phyloP scores from a whole-genome alignment of 2,797 vertebrate species.

The Amphiprion clarkii region DNA sequence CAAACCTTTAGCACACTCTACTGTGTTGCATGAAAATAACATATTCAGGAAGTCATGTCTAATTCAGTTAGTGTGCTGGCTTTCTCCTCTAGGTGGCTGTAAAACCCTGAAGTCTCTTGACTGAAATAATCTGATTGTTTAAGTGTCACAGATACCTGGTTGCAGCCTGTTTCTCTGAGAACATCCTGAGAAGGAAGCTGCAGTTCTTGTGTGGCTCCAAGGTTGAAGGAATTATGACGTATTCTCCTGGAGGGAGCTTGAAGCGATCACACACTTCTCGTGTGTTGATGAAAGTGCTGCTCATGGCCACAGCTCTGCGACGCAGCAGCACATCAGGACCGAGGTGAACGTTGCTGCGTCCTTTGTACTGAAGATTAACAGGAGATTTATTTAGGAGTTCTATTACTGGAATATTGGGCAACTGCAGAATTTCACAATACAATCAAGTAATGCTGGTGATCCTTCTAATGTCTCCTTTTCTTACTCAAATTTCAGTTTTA shows the following conservation, averaged over 20 bases:
- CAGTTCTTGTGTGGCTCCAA: constrained; percentile 80
- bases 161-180: constrained; percentile 81
- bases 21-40: not conserved
- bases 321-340: constrained; percentile 81
- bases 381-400: not conserved
- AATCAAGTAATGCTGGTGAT: not conserved
- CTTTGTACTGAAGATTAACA: constrained; percentile 75
- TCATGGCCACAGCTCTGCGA: constrained; percentile 74
- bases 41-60: not conserved
- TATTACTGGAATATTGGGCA: not conserved
- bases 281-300: constrained; percentile 79
- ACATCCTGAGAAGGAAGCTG: constrained; percentile 84
- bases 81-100: constrained; percentile 43
- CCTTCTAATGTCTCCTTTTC: not conserved
- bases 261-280: constrained; percentile 83
- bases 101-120: not conserved
- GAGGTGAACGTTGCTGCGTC: constrained; percentile 88
- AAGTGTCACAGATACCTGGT: constrained; percentile 66
- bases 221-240: constrained; percentile 84
- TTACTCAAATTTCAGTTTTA: not conserved
- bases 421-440: not conserved
- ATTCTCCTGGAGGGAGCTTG: constrained; percentile 84
- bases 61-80: not conserved
- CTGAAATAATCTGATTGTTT: not conserved
- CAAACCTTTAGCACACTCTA: constrained; percentile 19